A percentile compares a stretch with the other conserved stretches of the same genome.
These are phyloP conservation scores for Schizotus pectinicornis DNA, from an alignment of 2,888 invertebrate species.

Conservation along the genomic window DNA sequence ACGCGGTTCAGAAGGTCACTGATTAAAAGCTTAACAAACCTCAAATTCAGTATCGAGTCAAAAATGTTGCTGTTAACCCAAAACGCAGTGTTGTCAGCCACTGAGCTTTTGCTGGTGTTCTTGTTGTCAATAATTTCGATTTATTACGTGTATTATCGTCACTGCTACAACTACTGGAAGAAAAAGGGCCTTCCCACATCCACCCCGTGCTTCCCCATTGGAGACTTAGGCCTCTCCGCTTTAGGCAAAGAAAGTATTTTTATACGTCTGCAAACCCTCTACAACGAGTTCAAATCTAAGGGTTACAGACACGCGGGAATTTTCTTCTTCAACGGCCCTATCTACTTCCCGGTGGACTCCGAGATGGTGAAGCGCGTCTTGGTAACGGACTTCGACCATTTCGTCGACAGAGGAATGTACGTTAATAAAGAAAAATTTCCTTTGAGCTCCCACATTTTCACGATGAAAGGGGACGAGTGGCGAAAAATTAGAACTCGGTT, in stretches of 20 bases:
- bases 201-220: not conserved
- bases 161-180: not conserved
- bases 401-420: slow-evolving; percentile 4
- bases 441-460: not conserved
- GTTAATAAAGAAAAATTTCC: slow-evolving; percentile 4
- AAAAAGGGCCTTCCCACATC: not conserved
- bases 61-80: no score
- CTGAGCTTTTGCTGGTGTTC: not conserved
- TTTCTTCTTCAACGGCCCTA: slow-evolving; percentile 2
- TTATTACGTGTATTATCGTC: not conserved
- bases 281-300: not conserved
- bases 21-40: no score
- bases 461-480: slow-evolving; percentile 7
- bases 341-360: not conserved
- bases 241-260: not conserved
- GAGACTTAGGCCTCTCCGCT: not conserved
- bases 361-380: slow-evolving; percentile 6
- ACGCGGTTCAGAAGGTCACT: no score
- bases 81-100: no score
- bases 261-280: not conserved
- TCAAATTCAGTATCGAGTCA: no score
- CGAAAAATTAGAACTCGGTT: slow-evolving; percentile 4
- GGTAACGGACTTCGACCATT: slow-evolving; percentile 5
- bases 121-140: not conserved
- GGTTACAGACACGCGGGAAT: not conserved